These are phyloP conservation scores for Zaprionus taronus DNA, from an alignment of 1,140 invertebrate species.

Conservation along the genomic window DNA sequence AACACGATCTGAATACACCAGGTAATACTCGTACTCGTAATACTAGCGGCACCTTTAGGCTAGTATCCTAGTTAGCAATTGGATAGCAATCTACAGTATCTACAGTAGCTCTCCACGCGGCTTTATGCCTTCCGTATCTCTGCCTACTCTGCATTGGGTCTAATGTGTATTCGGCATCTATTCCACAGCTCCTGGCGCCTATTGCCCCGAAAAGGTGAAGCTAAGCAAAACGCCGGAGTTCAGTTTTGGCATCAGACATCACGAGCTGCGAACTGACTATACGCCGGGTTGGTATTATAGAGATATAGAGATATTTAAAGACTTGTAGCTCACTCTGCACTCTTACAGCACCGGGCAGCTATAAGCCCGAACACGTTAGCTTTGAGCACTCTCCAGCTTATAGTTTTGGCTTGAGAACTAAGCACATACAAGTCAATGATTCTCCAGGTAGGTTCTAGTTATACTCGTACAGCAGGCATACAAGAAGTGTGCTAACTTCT, in stretches of 20 bases:
- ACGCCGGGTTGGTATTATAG: constrained; percentile 86
- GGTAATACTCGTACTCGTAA: constrained; percentile 66
- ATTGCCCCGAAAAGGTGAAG: constrained; percentile 88
- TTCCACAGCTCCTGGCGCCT: constrained; percentile 87
- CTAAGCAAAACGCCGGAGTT: constrained; percentile 87
- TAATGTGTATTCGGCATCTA: constrained; percentile 6
- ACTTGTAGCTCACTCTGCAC: constrained; percentile 79
- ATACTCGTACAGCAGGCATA: background rate
- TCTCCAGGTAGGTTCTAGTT: constrained; percentile 60
- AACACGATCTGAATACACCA: constrained; percentile 85
- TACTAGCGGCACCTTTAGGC: constrained; percentile 26
- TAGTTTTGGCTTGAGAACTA: constrained; percentile 87
- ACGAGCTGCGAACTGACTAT: constrained; percentile 88
- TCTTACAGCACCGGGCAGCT: constrained; percentile 85
- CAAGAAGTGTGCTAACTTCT: background rate
- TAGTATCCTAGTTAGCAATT: constrained; percentile 33
- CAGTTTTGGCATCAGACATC: constrained; percentile 87
- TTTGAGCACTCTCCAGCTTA: constrained; percentile 87
- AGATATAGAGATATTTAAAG: constrained; percentile 45
- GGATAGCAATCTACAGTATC: background rate
- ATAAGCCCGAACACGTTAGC: constrained; percentile 88
- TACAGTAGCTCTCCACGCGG: background rate
- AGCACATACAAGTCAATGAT: constrained; percentile 81
- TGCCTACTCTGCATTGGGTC: background rate
- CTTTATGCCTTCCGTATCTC: background rate